Evolutionary conservation across 2,797 vertebrate species (phyloP).

Genomic region (Fistularia commersonii): DNA sequence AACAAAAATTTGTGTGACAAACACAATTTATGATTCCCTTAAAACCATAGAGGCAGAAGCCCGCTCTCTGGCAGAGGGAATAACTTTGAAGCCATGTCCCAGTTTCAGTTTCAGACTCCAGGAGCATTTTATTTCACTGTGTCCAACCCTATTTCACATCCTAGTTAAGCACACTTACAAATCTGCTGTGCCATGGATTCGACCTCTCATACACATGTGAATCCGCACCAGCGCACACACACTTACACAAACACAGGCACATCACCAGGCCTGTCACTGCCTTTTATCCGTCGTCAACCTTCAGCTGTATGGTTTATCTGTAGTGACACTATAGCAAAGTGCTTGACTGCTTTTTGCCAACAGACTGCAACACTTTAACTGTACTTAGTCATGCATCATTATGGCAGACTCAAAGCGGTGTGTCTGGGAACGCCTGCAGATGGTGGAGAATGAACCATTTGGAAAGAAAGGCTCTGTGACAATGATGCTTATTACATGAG

Average conservation of each 20-base stretch:
- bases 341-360: constrained; percentile 77
- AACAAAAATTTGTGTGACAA: constrained; percentile 22
- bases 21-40: constrained; percentile 28
- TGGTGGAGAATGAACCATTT: constrained; percentile 70
- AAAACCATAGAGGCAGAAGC: constrained; percentile 28
- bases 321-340: constrained; percentile 78
- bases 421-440: constrained; percentile 74
- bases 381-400: constrained; percentile 80
- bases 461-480: constrained; percentile 68
- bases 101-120: constrained; percentile 67
- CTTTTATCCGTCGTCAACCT: constrained; percentile 77
- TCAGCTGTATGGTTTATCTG: constrained; percentile 74
- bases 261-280: constrained; percentile 72
- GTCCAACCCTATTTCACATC: constrained; percentile 69
- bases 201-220: constrained; percentile 52
- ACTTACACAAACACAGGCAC: constrained; percentile 46
- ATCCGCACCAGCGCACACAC: constrained; percentile 30
- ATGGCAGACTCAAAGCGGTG: constrained; percentile 73
- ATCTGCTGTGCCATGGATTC: constrained; percentile 70
- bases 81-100: constrained; percentile 70
- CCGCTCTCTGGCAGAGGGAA: constrained; percentile 52
- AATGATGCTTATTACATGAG: constrained; percentile 73
- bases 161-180: constrained; percentile 66
- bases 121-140: constrained; percentile 71
- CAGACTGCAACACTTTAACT: constrained; percentile 80